These are phyloP conservation scores for Micropoecilia bifurca DNA, from an alignment of 2,797 vertebrate genomes.

Conservation along the genomic window DNA sequence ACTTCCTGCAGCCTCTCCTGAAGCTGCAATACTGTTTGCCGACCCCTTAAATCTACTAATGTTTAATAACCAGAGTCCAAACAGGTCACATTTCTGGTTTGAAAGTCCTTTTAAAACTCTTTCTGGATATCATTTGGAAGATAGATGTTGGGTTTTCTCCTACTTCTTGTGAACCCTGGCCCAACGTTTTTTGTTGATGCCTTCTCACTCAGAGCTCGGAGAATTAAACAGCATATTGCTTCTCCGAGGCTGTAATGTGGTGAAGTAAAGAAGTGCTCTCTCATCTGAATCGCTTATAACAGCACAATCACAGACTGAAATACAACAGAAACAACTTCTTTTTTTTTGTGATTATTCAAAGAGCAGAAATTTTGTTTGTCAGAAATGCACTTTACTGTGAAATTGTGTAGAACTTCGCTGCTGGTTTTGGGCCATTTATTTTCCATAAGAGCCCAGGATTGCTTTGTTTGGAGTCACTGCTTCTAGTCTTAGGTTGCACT, in stretches of 20 bases:
- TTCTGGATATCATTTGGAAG: constrained; percentile 26
- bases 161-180: constrained; percentile 27
- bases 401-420: constrained; percentile 18
- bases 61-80: constrained; percentile 29
- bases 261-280: constrained; percentile 42
- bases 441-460: constrained; percentile 4
- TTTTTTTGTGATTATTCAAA: constrained; percentile 31
- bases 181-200: constrained; percentile 18
- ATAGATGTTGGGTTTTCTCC: constrained; percentile 8
- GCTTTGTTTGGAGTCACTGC: constrained; percentile 20
- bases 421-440: constrained; percentile 28
- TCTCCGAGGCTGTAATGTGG: constrained; percentile 34
- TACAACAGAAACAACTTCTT: constrained; percentile 24
- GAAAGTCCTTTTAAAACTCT: constrained; percentile 28
- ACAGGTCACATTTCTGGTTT: constrained; percentile 29
- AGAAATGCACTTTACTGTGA: constrained; percentile 27
- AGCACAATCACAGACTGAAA: constrained; percentile 16
- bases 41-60: constrained; percentile 18
- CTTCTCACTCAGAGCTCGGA: constrained; percentile 44
- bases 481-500: constrained; percentile 42
- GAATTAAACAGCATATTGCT: constrained; percentile 29
- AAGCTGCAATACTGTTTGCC: constrained; percentile 17
- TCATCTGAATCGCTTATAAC: constrained; percentile 29
- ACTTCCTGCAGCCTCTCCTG: constrained; percentile 26
- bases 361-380: constrained; percentile 23